phyloP scores from a whole-genome alignment of 2,113 vertebrate genomes.

The Orycteropus afer region DNA sequence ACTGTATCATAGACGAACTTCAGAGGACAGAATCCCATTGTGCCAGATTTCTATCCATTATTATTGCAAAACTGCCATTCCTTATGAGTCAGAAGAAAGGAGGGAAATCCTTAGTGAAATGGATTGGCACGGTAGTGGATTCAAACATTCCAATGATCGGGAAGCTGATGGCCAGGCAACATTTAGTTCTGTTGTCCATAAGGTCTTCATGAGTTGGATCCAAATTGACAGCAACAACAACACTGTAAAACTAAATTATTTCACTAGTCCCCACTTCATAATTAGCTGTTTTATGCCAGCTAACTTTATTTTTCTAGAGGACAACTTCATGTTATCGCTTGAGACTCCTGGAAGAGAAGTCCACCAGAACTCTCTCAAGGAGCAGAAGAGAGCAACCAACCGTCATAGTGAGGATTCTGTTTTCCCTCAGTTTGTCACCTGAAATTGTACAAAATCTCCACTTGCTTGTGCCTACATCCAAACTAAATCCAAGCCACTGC shows the following conservation, averaged over 20 bases:
- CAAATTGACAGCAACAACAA: too few species aligned
- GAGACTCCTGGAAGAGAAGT: neutral
- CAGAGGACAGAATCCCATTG: neutral
- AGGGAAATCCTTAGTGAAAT: neutral
- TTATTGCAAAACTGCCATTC: neutral
- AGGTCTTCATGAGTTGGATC: too few species aligned
- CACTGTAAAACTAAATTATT: neutral
- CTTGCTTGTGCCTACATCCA: too few species aligned
- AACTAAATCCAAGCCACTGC: too few species aligned
- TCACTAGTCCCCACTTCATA: neutral
- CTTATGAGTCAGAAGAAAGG: neutral
- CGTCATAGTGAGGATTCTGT: neutral
- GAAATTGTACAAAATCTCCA: too few species aligned
- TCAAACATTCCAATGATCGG: neutral
- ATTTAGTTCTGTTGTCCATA: too few species aligned
- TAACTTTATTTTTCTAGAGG: too few species aligned
- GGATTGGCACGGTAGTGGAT: neutral
- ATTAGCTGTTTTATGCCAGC: accelerated
- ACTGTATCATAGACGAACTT: neutral
- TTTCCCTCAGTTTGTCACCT: accelerated
- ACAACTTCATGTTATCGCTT: too few species aligned
- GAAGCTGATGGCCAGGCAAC: neutral
- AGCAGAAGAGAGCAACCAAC: neutral
- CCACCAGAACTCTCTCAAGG: neutral
- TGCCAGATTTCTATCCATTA: neutral